These are phyloP conservation scores for Ferdinandea cuprea DNA, from an alignment of 2,888 invertebrate genomes.

Conservation along the genomic window DNA sequence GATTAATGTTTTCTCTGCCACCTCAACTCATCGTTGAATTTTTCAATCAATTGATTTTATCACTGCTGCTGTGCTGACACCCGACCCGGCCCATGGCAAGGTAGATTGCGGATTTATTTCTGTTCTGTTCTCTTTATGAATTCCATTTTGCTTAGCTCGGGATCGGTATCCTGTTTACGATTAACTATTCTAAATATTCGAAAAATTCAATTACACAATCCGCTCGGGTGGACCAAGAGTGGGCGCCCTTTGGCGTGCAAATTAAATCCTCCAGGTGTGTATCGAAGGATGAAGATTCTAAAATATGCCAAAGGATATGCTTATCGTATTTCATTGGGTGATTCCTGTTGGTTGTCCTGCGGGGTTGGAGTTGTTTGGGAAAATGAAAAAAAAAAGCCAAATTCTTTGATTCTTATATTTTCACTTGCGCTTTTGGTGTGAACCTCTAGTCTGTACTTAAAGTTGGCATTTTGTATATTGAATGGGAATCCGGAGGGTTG, in stretches of 20 bases:
- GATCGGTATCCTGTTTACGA: conserved; percentile 36
- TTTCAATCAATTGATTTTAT: conserved; percentile 68
- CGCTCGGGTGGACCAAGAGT: conserved; percentile 41
- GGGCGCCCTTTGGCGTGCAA: conserved; percentile 36
- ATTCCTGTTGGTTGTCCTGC: conserved; percentile 8
- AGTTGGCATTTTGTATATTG: conserved; percentile 30
- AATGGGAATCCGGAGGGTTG: conserved; percentile 19
- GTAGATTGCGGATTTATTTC: conserved; percentile 38
- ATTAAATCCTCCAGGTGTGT: conserved; percentile 58
- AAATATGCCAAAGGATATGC: conserved; percentile 32
- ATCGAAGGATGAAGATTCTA: neutral
- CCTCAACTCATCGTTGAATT: conserved; percentile 10
- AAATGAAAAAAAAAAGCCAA: conserved; percentile 37
- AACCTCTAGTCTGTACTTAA: neutral
- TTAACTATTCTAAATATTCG: conserved; percentile 60
- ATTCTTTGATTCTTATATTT: conserved; percentile 61
- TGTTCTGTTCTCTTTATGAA: neutral
- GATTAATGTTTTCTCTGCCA: conserved; percentile 50
- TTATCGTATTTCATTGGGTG: conserved; percentile 45
- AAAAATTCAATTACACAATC: conserved; percentile 70
- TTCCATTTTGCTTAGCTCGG: neutral
- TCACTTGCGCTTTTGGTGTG: neutral
- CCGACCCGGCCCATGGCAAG: neutral
- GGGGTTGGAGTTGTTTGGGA: too few species aligned
- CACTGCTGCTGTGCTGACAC: conserved; percentile 5